phyloP scores from a whole-genome alignment of 2,797 vertebrate species.

The Margarornis squamiger region DNA sequence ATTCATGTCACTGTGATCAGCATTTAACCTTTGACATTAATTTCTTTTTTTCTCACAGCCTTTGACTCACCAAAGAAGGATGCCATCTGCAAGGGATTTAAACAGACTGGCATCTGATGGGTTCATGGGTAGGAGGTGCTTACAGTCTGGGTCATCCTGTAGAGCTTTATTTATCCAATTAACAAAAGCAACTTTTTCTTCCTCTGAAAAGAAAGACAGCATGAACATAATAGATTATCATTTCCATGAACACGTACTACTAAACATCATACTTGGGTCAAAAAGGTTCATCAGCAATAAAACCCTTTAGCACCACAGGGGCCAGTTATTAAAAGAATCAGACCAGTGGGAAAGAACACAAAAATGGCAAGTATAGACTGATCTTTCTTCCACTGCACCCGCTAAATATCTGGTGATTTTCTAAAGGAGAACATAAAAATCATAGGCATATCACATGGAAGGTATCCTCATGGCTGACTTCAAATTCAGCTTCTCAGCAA shows the following conservation, averaged over 20 bases:
- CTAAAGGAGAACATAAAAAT: background rate
- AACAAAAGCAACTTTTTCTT: constrained; percentile 97
- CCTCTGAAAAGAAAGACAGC: constrained; percentile 80
- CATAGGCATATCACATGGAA: background rate
- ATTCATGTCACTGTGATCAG: background rate
- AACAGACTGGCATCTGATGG: constrained; percentile 88
- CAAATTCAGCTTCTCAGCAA: background rate
- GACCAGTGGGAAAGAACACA: background rate
- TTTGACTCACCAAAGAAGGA: constrained; percentile 90
- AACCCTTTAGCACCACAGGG: background rate
- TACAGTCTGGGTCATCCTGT: constrained; percentile 89
- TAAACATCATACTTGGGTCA: background rate
- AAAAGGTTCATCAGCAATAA: background rate
- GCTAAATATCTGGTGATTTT: background rate
- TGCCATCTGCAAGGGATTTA: constrained; percentile 90
- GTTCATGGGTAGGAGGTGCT: constrained; percentile 91
- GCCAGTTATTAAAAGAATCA: background rate
- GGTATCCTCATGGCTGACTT: background rate
- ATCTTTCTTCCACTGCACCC: background rate
- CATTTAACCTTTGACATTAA: background rate
- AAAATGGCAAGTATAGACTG: background rate
- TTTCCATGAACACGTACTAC: background rate
- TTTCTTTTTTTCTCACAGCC: background rate
- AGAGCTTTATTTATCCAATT: constrained; percentile 98
- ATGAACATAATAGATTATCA: background rate